Base-by-base conservation (phyloP, 64 coral and sea anemone species). In the Pachyseris speciosa region DNA sequence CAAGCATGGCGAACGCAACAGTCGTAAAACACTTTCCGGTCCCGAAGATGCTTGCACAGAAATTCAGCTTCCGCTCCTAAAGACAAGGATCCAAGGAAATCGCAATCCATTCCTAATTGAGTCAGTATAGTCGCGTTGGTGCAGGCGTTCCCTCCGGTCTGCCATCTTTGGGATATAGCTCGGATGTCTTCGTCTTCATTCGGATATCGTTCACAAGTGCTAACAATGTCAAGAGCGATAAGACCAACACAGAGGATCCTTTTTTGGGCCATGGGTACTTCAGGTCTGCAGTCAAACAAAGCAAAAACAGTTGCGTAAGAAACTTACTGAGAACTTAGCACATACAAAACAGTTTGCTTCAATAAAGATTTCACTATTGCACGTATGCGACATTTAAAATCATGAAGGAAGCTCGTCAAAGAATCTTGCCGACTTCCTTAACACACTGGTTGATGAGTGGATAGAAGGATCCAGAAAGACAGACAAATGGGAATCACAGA, bases 201-300 rank as follows among this genome's bases (percentile, higher is more conserved):
- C 2, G 88, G 88, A 59, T 70, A 91, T 36, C 72, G 43, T 39
- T 91, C 61, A 37, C 88, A 91, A 0, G 67, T 72, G 40, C 13
- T 81, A 28, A 91, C 77, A 40, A 91, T 72, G 66, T 91, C 88
- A 37, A 91, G 78, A 64, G 75, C 78, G 24, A 80, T 67, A 11
- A 91, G 42, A 69, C 88, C 88, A n/a, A 91, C 88, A 37, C 64
- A 68, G 0, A 91, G 63, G 20, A 91, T 72, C 16, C 76, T n/a
- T 17, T 28, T 79, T 44, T 27, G 45, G 45, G 26, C 2, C 74
- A 77, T 77, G n/a, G 17, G 12, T 19, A 29, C 25, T 40, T 15
- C 8, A 37, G 47, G 47, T 45, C 71, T 74, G 41, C 20, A 44
- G 12, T n/a, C 17, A 41, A 7, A 74, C n/a, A 74, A 27, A 0